Evolutionary conservation across 2,797 vertebrate genomes (phyloP).

Genomic region (Alectoris magna): DNA sequence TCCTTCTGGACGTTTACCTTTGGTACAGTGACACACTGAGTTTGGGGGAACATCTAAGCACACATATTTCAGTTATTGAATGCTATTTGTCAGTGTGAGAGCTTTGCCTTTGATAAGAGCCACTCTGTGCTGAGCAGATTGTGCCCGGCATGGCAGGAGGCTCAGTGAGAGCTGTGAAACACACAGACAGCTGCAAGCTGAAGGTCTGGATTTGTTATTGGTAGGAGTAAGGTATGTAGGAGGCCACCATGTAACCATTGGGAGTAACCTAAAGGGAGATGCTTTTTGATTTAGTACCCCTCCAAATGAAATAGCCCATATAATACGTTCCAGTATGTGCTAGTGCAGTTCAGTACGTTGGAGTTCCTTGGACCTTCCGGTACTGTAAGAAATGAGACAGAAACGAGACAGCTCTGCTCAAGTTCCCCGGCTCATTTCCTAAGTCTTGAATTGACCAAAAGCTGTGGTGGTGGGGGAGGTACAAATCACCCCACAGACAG

Average conservation of each 20-base stretch:
- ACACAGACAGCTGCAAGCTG: neutral
- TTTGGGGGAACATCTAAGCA: neutral
- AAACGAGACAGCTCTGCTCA: neutral
- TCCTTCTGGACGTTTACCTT: neutral
- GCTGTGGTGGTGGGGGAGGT: no score
- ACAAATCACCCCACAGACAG: neutral
- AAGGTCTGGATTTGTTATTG: neutral
- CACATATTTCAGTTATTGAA: neutral
- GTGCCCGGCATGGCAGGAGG: neutral
- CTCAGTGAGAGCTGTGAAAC: neutral
- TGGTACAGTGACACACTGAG: neutral
- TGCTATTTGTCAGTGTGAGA: neutral
- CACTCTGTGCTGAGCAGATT: neutral
- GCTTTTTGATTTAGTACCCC: neutral
- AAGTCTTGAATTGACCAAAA: neutral
- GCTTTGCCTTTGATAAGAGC: neutral
- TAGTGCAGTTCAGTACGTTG: neutral
- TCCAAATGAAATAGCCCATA: neutral
- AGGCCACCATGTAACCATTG: neutral
- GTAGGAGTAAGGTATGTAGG: accelerated
- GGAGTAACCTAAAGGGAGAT: neutral
- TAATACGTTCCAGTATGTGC: neutral
- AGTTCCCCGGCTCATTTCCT: neutral
- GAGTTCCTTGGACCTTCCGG: no score
- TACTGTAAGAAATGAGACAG: neutral